Percentiles rank a stretch among this genome's conserved stretches.
Conservation (phyloP, 1,140 invertebrate genomes). For the Onthophagus taurus region DNA sequence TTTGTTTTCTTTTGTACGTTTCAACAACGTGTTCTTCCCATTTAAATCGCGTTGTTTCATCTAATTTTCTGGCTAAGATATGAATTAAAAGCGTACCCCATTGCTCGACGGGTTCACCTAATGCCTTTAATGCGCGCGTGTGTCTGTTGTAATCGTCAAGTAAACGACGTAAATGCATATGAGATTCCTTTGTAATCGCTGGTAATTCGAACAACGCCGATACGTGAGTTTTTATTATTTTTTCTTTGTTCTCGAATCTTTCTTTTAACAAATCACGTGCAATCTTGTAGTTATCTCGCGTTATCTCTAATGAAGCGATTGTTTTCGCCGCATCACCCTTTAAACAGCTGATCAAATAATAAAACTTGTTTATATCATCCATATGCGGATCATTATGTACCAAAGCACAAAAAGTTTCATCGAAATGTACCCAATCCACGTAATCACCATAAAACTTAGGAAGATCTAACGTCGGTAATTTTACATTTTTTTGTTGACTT, state of each 20-base stretch:
- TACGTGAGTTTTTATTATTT: conserved; percentile 5
- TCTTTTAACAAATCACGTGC: conserved; percentile 17
- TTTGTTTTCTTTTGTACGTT: neutral
- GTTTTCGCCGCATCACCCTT: conserved; percentile 22
- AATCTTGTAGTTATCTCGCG: conserved; percentile 13
- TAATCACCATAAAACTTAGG: too few relatives aligned
- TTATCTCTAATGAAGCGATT: conserved; percentile 19
- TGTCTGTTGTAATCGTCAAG: conserved; percentile 2
- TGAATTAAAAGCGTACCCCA: conserved; percentile 4
- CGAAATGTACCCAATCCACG: too few relatives aligned
- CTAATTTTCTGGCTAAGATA: conserved; percentile 2
- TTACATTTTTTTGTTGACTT: too few relatives aligned
- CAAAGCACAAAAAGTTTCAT: too few relatives aligned
- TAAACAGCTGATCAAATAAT: conserved; percentile 23
- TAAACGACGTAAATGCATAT: conserved; percentile 6
- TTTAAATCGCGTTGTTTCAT: neutral
- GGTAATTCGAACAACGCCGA: conserved; percentile 3
- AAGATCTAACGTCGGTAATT: too few relatives aligned
- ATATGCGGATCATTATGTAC: too few relatives aligned
- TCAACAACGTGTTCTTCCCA: conserved; percentile 1
- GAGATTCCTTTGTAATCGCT: conserved; percentile 9
- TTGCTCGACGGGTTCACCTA: conserved; percentile 1
- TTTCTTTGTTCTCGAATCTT: conserved; percentile 11
- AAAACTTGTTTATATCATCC: conserved; percentile 26
- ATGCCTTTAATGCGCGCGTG: neutral